Evolutionary conservation across 2,888 invertebrate species (phyloP), one percentile per base, ranked within the genome.

Genomic region (Stenoptilia bipunctidactyla): DNA sequence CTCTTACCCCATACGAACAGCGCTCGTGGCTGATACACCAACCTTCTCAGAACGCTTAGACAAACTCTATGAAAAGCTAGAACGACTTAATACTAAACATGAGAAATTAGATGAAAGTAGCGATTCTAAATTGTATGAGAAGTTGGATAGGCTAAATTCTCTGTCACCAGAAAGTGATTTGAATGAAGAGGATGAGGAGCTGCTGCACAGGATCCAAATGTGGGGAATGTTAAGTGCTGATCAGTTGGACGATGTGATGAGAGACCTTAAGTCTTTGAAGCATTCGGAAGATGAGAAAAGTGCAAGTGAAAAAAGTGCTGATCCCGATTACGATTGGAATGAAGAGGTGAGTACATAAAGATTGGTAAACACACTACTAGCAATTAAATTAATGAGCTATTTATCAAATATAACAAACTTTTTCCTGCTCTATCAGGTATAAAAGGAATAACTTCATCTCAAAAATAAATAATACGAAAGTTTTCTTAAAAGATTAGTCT

Each of bases 151-250:
- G 15, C 44, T 79, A 2, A 75, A 79, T 44, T 61, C 76, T 0
- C 42, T 80, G 5, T 47, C 55, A 2, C 38, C 66, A 61, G 5
- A 71, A 62, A 4, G 52, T n/a, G 61, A 58, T 1, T 35, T 69
- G 15, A 63, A 55, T 36, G 76, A 73, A 35, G 76, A 79, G 13
- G 79, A 76, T 41, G 75, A 75, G 36, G 76, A 75, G 20, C 33
- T 82, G 37, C 47, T 80, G 41, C 55, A 67, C 0, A 63, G 70
- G 9, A 67, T 82, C 59, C 72, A 75, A 51, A 39, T 57, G 39
- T 75, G 72, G 72, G 73, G 67, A 8, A 56, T 54, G 39, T 46
- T 77, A 45, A 73, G 52, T 41, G 54, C 66, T 1, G 72, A 73
- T 1, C 72, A 79, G 54, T 44, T 82, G 46, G 61, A 60, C 15